Conservation (phyloP, 1,140 invertebrate species). For the Pseudobourletiella spinata region DNA sequence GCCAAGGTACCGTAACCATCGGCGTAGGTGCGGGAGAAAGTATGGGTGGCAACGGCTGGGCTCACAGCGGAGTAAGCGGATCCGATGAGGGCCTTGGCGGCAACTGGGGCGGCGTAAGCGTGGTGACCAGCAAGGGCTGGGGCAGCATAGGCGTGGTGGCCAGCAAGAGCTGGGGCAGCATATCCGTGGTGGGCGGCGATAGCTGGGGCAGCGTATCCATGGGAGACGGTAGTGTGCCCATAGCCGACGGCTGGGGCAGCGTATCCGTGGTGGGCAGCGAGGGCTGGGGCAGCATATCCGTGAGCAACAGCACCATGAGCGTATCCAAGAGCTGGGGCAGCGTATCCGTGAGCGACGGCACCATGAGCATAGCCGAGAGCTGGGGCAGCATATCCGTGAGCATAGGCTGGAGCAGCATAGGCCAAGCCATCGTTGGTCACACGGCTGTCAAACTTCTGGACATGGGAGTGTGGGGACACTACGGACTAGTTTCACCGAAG, state of each 20-base stretch:
- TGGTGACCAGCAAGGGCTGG: conserved; percentile 14
- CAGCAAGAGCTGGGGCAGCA: conserved; percentile 24
- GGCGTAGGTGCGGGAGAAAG: conserved; percentile 11
- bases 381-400: conserved; percentile 32
- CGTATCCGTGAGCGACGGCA: conserved; percentile 15
- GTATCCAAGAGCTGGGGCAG: conserved; percentile 29
- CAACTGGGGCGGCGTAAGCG: conserved; percentile 26
- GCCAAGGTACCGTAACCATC: conserved; percentile 14
- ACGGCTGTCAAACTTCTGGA: conserved; percentile 41
- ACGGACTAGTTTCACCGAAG: conserved; percentile 12
- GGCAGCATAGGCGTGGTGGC: conserved; percentile 22
- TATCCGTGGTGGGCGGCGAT: conserved; percentile 18
- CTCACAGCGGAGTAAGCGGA: conserved; percentile 22
- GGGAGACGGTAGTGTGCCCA: neutral
- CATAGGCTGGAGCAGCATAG: conserved; percentile 5
- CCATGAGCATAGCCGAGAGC: conserved; percentile 13
- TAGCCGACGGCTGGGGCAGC: conserved; percentile 15
- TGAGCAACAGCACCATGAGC: conserved; percentile 3
- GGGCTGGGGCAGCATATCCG: conserved; percentile 31
- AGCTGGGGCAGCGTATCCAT: conserved; percentile 18
- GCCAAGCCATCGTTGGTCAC: conserved; percentile 39
- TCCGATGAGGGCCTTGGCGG: conserved; percentile 26
- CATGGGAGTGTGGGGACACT: conserved; percentile 38
- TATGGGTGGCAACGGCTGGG: conserved; percentile 20
- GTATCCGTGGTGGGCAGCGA: conserved; percentile 11